These are phyloP conservation scores for Typhlichthys subterraneus DNA, from an alignment of 2,797 vertebrate species.

Conservation along the genomic window DNA sequence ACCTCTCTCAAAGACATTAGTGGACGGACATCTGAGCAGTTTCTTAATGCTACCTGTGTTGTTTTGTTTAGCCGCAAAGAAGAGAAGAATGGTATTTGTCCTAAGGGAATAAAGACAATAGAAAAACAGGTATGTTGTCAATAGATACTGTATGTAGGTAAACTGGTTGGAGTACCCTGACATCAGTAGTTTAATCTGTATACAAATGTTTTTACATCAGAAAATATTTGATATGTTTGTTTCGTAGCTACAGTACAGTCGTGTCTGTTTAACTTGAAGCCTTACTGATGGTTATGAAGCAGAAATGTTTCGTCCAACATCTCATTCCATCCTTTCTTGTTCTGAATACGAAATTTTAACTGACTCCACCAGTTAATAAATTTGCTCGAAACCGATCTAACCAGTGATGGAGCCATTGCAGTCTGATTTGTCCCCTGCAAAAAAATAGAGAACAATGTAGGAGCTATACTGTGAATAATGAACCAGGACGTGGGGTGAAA, in stretches of 20 bases:
- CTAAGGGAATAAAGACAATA: conserved; percentile 61
- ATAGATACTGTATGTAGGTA: conserved; percentile 3
- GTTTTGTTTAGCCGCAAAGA: conserved; percentile 88
- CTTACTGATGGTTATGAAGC: conserved; percentile 86
- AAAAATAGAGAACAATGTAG: conserved; percentile 4
- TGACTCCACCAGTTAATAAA: conserved; percentile 85
- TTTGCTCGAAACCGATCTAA: conserved; percentile 72
- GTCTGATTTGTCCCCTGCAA: conserved; percentile 47
- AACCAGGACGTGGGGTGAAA: not conserved
- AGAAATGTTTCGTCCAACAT: conserved; percentile 87
- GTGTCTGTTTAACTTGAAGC: not conserved
- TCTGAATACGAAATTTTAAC: conserved; percentile 80
- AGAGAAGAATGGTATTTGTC: conserved; percentile 86
- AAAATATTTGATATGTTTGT: not conserved
- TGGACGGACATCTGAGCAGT: conserved; percentile 82
- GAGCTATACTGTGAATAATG: not conserved
- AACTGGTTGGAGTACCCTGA: not conserved
- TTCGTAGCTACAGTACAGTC: not conserved
- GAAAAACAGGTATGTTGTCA: not conserved
- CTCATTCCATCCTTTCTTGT: conserved; percentile 83
- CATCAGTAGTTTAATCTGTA: conserved; percentile 30
- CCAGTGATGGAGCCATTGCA: conserved; percentile 71
- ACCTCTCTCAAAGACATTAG: conserved; percentile 91
- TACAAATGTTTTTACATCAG: not conserved
- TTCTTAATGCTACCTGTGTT: conserved; percentile 85